Percentiles rank a stretch among this genome's conserved stretches.
Conservation (phyloP, 1,140 invertebrate species). For the Camponotus vicinus region DNA sequence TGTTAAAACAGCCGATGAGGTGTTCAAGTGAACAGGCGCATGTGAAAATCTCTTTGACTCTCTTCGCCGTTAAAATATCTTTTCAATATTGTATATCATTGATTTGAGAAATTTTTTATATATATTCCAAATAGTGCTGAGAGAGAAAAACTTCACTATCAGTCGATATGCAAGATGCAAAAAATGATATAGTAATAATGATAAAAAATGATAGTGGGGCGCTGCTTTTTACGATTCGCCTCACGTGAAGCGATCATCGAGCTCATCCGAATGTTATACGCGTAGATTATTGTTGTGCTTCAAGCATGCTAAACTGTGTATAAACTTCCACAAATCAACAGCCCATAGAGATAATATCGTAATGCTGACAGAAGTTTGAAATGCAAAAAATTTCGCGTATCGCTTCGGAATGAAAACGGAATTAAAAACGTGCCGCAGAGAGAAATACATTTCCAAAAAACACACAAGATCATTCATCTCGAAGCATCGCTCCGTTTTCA, state of each 20-base stretch:
- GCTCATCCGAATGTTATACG: not conserved
- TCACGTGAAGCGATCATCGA: not conserved
- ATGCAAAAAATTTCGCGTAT: not conserved
- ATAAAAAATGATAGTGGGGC: not conserved
- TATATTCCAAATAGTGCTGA: not conserved
- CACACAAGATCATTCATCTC: not conserved
- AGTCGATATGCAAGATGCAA: not conserved
- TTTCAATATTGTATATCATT: not conserved
- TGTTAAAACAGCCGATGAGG: not conserved
- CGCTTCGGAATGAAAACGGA: slow-evolving; percentile 1
- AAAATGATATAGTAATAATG: slow-evolving; percentile 12
- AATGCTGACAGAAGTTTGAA: not conserved
- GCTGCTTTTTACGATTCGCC: not conserved
- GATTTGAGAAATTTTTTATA: not conserved
- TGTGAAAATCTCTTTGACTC: not conserved
- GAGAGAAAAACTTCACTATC: not conserved
- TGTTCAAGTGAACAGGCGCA: not conserved
- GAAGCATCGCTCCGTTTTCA: slow-evolving; percentile 1
- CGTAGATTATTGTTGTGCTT: not conserved
- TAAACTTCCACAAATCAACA: not conserved
- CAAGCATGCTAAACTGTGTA: not conserved
- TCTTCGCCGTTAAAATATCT: not conserved
- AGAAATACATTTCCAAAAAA: not conserved
- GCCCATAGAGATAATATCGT: not conserved
- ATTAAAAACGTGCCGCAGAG: not conserved